Evolutionary conservation across 1,140 invertebrate genomes (phyloP).

Genomic region (Himalopsyche phryganea): DNA sequence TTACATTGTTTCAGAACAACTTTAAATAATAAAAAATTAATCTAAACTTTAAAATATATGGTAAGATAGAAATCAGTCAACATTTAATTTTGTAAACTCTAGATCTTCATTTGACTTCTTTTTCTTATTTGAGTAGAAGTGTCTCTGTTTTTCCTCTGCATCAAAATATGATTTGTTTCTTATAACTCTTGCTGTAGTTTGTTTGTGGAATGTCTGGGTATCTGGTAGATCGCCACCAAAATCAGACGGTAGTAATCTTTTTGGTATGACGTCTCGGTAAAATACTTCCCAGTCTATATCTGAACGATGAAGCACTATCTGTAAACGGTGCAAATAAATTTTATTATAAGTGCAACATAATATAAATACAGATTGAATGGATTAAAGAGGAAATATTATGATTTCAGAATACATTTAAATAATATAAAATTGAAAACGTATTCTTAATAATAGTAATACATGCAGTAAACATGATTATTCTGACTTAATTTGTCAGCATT

Average conservation of each 20-base stretch:
- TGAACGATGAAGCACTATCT: constrained; percentile 47
- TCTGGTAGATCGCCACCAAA: constrained; percentile 43
- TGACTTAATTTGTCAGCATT: too few species aligned
- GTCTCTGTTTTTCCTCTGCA: constrained; percentile 10
- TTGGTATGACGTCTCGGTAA: constrained; percentile 42
- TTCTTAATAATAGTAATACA: background rate
- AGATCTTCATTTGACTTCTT: too few species aligned
- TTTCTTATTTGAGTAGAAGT: background rate
- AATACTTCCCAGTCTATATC: constrained; percentile 43
- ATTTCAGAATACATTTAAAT: too few species aligned
- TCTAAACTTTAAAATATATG: too few species aligned
- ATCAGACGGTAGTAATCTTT: constrained; percentile 39
- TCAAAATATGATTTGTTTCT: constrained; percentile 40
- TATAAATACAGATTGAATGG: too few species aligned
- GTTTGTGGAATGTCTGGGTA: constrained; percentile 42
- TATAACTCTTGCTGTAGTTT: constrained; percentile 40
- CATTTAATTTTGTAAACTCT: too few species aligned
- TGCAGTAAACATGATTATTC: too few species aligned
- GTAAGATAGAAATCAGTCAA: too few species aligned
- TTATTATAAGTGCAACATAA: too few species aligned
- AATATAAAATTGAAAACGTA: too few species aligned
- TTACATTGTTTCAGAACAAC: too few species aligned
- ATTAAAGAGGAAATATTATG: background rate
- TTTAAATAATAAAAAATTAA: too few species aligned
- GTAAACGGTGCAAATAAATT: constrained; percentile 3